Base-by-base conservation (phyloP, 1,140 invertebrate genomes). In the Drosophila orena region DNA sequence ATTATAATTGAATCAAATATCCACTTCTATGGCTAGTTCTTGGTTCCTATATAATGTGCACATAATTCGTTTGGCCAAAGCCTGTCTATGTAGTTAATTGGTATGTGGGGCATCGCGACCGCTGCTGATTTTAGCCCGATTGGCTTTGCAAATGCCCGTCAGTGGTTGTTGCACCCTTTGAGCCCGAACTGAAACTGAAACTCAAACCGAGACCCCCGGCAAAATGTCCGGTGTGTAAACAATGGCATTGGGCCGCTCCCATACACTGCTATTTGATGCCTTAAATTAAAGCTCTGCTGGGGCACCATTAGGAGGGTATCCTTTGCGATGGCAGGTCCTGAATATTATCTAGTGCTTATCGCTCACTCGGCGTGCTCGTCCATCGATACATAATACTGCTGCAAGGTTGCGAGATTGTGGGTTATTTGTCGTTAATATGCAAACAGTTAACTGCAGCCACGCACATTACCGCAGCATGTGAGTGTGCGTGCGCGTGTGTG, bases 381-480 rank as follows among this genome's bases (percentile, higher is more conserved):
- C 60, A 70, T 57, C 56, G 61, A 44, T 65, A 66, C n/a, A 55
- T 40, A 58, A 72, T 72, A 54, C 43, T 46, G 66, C 61, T 65
- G 83, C 54, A 65, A 65, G 47, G 58, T 60, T 79, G 70, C 34
- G 53, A 53, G 71, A 76, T 88, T 65, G 70, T 58, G 70, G 70
- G 70, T 70, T 86, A 88, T 83, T 88, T 86, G 79, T 83, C 83
- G 78, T 86, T 86, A 86, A 86, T 86, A 86, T 86, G 83, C 83
- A 88, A 88, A 88, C 83, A 88, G 83, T 88, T 88, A 73, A 66
- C 80, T 76, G 46, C 60, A 58, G 62, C 52, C 46, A 37, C 70
- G 38, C 35, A 24, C 68, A 56, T 56, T 46, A 22, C 35, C 22
- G 37, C 35, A 10, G 37, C 40, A 42, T 59, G 40, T 14, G 34